Evolutionary conservation across 53 echinoderm and acorn worm species (phyloP), one percentile per base, ranked within the genome.

Genomic region (Mesocentrotus franciscanus): DNA sequence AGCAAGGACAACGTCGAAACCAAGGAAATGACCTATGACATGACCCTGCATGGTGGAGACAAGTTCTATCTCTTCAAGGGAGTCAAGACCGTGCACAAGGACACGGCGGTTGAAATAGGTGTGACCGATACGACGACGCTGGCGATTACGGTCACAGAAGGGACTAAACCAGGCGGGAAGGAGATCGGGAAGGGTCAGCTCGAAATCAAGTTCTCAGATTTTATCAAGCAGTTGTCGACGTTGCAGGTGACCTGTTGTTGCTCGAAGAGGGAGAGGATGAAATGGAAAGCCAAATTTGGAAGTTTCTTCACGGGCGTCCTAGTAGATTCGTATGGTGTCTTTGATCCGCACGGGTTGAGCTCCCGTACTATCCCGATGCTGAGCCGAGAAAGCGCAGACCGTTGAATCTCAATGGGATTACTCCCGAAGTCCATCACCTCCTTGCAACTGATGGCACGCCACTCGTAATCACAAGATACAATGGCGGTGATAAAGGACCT

Each of bases 211-310:
- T 71, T 97, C 26, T 62, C 55, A 27, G 97, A 97, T 76, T 97
- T 97, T 94, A 56, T 96, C 24, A 97, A 96, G 93, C 97, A 97
- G 85, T 68, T 97, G 90, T 78, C 95, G 18, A 97, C 97, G 18
- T 89, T 97, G 94, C 83, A 96, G 71, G 96, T 97, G 17, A 96
- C 96, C 20, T 95, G 95, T 70, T 61, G 62, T 8, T n/a, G 68
- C 18, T 61, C 71, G 18, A 95, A 78, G 78, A 74, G 85, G 36
- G 93, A 90, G 18, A 83, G 92, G 59, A 57, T 96, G 58, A 97
- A 95, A 60, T 97, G 97, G 97, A 96, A 95, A 64, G 94, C 95
- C 12, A 96, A 93, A 89, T 97, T 97, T 34, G 97, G 97, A 9
- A 95, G 90, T 24, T 97, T 97, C 95, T 97, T 97, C 85, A 96